Percentiles rank a stretch among this genome's conserved stretches.
These are phyloP conservation scores for Synanthedon myopaeformis DNA, from an alignment of 2,888 invertebrate genomes.

Conservation along the genomic window DNA sequence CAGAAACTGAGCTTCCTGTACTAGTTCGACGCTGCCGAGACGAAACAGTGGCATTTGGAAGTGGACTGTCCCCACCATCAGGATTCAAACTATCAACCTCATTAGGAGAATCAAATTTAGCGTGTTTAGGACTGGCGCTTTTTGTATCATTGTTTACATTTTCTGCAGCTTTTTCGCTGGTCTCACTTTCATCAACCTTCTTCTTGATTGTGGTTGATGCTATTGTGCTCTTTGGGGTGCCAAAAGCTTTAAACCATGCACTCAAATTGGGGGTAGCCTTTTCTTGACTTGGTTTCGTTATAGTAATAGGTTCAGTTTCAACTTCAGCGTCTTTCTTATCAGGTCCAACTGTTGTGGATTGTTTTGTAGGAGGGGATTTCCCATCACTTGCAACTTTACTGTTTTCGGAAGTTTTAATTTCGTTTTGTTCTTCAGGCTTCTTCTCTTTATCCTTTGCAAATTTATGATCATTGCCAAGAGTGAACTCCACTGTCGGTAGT, in stretches of 20 bases:
- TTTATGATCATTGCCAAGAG: conserved; percentile 75
- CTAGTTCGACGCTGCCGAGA: conserved; percentile 77
- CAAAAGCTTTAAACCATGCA: conserved; percentile 94
- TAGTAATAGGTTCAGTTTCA: conserved; percentile 45
- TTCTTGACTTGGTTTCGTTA: conserved; percentile 63
- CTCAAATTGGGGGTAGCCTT: conserved; percentile 88
- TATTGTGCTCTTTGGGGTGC: conserved; percentile 79
- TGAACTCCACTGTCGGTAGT: conserved; percentile 77
- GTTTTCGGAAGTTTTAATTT: conserved; percentile 4
- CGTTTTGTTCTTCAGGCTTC: conserved; percentile 13
- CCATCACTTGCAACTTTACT: conserved; percentile 18
- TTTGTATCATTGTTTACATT: conserved; percentile 30
- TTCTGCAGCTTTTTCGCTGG: conserved; percentile 50
- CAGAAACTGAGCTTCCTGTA: conserved; percentile 84
- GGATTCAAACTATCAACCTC: conserved; percentile 47
- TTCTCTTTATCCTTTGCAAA: conserved; percentile 50
- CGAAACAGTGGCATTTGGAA: conserved; percentile 36
- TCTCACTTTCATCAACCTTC: conserved; percentile 72
- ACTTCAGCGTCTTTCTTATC: conserved; percentile 52
- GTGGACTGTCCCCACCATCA: conserved; percentile 56
- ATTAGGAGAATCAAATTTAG: conserved; percentile 51
- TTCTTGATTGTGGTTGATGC: conserved; percentile 56
- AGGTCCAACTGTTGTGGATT: conserved; percentile 21
- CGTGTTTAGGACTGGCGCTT: conserved; percentile 37
- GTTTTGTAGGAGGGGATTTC: conserved; percentile 20